Base-by-base conservation (phyloP, 2,888 invertebrate genomes). In the Megaustenia siamemsis region DNA sequence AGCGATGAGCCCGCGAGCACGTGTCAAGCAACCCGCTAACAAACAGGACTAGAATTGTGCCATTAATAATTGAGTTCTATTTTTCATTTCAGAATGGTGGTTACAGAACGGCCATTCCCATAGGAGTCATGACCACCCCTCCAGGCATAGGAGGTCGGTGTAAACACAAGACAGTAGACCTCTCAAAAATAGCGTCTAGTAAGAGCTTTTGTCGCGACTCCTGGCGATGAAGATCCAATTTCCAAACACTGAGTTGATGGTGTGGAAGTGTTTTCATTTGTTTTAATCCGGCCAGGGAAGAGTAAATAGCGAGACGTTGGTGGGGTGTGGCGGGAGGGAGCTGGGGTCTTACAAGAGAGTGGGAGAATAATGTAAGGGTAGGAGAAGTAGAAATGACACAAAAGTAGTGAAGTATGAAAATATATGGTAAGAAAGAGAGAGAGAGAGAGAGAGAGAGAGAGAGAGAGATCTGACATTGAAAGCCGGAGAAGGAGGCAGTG, bases 51-150 rank as follows among this genome's bases (percentile, higher is more conserved):
- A 60, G 60, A 63, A 28, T 66, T 24, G n/a, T 8, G 24, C 24
- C 40, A 63, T 79, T 43, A 79, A 79, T 79, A 79, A 79, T 79
- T 79, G 79, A 79, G 24, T 28, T 66, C 5, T 43, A 45, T 79
- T 63, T 66, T 63, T 66, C 79, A 79, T 79, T 40, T 79, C 8
- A 45, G 66, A 45, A 66, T n/a, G 66, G 79, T 35, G 66, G 79
- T 35, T 35, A 66, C 2, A 32, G 45, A 24, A 66, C 40, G 10
- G 43, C 45, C 49, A 43, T 66, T 18, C 66, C 66, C 79, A 5
- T 18, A 66, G 18, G 66, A 21, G 63, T 5, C 78, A 63, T 56
- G 35, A 15, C 38, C 60, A n/a, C n/a, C 15, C 53, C 15, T 15
- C 76, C 43, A 40, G 79, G 79, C 32, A 38, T 43, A 3, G 78